Conservation (phyloP, 2,888 invertebrate species). For the Tenthredo notha region DNA sequence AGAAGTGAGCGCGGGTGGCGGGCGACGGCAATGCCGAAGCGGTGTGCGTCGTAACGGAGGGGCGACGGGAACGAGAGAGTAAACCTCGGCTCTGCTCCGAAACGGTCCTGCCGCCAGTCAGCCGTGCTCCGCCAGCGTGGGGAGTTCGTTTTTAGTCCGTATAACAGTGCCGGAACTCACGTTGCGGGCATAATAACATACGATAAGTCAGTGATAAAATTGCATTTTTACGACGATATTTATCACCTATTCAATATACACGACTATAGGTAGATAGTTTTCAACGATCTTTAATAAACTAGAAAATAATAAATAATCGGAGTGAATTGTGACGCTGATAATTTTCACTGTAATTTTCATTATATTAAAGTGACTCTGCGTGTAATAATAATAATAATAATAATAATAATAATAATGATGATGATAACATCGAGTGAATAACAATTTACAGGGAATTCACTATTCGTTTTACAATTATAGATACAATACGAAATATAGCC, state of each 20-base stretch:
- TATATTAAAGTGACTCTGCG: background rate
- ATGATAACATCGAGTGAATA: background rate
- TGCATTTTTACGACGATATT: background rate
- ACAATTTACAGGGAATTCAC: background rate
- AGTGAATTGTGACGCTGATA: background rate
- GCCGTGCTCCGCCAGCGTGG: conserved; percentile 72
- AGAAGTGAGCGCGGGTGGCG: conserved; percentile 15
- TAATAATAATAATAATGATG: background rate
- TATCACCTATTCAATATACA: background rate
- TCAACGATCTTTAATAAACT: background rate
- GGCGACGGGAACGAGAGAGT: conserved; percentile 17
- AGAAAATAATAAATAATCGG: background rate
- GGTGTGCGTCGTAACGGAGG: conserved; percentile 16
- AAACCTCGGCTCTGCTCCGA: conserved; percentile 48
- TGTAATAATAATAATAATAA: background rate
- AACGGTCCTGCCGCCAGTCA: conserved; percentile 69
- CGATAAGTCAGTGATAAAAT: background rate
- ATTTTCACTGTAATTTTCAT: background rate
- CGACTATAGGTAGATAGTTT: background rate
- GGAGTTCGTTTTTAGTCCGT: conserved; percentile 63
- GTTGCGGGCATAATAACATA: conserved; percentile 41
- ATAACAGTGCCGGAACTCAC: conserved; percentile 46
- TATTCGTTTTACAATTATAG: background rate
- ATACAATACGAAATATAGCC: background rate
- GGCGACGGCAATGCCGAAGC: background rate